Percentiles rank a stretch among this genome's conserved stretches.
These are phyloP conservation scores for Dryococelus australis DNA, from an alignment of 2,888 invertebrate genomes.

Conservation along the genomic window DNA sequence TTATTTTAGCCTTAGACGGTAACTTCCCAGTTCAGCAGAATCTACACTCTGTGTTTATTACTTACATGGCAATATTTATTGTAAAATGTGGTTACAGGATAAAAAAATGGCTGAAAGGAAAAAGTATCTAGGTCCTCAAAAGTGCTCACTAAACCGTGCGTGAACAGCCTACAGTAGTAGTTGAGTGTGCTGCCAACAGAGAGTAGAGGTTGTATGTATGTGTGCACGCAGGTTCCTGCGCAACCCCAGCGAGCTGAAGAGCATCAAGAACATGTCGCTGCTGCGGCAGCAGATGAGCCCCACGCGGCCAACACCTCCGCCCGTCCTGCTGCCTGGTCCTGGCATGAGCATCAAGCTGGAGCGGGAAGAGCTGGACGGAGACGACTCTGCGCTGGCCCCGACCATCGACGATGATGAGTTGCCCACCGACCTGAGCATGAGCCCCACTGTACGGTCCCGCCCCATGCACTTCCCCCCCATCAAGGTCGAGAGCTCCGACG, in stretches of 20 bases:
- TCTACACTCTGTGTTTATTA: too few species aligned
- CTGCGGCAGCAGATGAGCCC: slow-evolving; percentile 82
- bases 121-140: too few species aligned
- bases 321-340: slow-evolving; percentile 46
- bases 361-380: slow-evolving; percentile 52
- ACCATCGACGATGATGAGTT: slow-evolving; percentile 67
- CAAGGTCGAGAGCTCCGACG: slow-evolving; percentile 34
- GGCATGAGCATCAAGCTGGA: slow-evolving; percentile 41
- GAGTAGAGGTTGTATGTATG: background rate
- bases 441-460: slow-evolving; percentile 35
- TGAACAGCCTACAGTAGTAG: too few species aligned
- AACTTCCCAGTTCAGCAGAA: too few species aligned
- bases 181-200: too few species aligned
- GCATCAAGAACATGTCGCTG: slow-evolving; percentile 91
- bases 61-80: too few species aligned
- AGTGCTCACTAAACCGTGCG: too few species aligned
- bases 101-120: too few species aligned
- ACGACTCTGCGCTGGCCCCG: slow-evolving; percentile 49
- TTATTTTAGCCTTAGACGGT: too few species aligned
- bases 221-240: slow-evolving; percentile 79
- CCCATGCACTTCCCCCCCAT: slow-evolving; percentile 17
- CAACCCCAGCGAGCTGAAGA: slow-evolving; percentile 92
- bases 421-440: slow-evolving; percentile 76
- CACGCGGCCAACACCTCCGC: slow-evolving; percentile 46
- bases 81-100: too few species aligned